Percentiles rank a stretch among this genome's conserved stretches.
Conservation (phyloP, 2,797 vertebrate species). For the Limnodromus scolopaceus region DNA sequence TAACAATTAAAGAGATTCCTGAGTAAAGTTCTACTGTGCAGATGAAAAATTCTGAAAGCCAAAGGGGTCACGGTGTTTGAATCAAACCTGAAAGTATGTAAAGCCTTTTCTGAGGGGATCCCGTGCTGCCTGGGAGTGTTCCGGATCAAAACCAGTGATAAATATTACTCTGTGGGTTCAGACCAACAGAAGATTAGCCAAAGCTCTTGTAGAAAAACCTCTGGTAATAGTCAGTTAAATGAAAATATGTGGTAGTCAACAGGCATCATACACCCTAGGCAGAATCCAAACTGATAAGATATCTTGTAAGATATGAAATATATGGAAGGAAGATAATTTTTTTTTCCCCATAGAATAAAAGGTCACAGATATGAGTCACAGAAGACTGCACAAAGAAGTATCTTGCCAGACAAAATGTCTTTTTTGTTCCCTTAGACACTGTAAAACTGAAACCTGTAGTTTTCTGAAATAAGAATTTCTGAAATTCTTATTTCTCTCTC, state of each 20-base stretch:
- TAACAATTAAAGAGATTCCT: neutral
- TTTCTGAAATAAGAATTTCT: neutral
- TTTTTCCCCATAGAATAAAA: neutral
- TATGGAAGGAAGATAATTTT: neutral
- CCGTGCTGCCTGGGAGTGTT: fast-evolving
- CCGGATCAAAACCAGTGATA: neutral
- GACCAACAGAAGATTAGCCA: neutral
- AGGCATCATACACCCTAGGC: fast-evolving
- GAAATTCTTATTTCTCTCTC: constrained; percentile 18
- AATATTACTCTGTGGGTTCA: neutral
- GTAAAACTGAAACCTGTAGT: neutral
- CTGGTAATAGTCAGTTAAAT: neutral
- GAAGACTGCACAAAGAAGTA: neutral
- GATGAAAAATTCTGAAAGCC: neutral
- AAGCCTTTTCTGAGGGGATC: neutral
- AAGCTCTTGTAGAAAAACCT: neutral
- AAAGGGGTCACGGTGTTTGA: neutral
- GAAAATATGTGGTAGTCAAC: neutral
- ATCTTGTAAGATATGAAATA: neutral
- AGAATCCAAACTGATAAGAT: neutral
- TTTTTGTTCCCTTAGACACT: neutral
- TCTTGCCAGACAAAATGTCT: neutral
- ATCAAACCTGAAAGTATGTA: neutral
- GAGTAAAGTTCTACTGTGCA: neutral
- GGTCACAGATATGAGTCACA: neutral